Percentiles rank a stretch among this genome's conserved stretches.
These are phyloP conservation scores for Epizoanthus ramosus DNA, from an alignment of 92 coral and sea anemone species.

Conservation along the genomic window DNA sequence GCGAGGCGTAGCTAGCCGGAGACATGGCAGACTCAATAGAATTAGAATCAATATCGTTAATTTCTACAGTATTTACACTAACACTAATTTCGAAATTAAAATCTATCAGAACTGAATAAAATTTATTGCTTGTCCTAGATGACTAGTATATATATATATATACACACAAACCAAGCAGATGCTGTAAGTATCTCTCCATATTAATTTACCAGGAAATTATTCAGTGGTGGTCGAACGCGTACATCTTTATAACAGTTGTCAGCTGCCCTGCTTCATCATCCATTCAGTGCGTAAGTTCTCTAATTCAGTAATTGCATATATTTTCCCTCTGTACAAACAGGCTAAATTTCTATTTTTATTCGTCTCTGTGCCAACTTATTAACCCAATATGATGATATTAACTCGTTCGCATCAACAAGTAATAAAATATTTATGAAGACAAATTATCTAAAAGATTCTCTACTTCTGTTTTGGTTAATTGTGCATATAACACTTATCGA, in stretches of 20 bases:
- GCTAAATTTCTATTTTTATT: neutral
- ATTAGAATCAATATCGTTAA: neutral
- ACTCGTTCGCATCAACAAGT: slow-evolving; percentile 14
- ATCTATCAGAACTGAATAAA: slow-evolving; percentile 1
- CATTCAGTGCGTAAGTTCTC: neutral
- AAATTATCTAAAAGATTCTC: slow-evolving; percentile 17
- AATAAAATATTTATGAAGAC: slow-evolving; percentile 36
- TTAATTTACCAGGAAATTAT: neutral
- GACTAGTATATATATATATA: neutral
- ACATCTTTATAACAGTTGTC: neutral
- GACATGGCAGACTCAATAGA: neutral
- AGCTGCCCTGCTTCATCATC: neutral
- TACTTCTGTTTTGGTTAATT: slow-evolving; percentile 29
- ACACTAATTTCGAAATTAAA: slow-evolving; percentile 22
- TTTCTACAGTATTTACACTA: neutral
- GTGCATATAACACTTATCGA: neutral
- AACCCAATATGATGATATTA: slow-evolving; percentile 17
- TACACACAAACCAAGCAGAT: neutral
- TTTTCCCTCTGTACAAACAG: slow-evolving; percentile 11
- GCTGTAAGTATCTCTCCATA: neutral
- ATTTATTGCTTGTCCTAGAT: neutral
- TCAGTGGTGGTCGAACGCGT: neutral
- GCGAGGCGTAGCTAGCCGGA: neutral
- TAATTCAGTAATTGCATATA: neutral
- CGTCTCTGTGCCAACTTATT: slow-evolving; percentile 9